phyloP scores from a whole-genome alignment of 2,888 invertebrate species.

The Schizaphis graminum region DNA sequence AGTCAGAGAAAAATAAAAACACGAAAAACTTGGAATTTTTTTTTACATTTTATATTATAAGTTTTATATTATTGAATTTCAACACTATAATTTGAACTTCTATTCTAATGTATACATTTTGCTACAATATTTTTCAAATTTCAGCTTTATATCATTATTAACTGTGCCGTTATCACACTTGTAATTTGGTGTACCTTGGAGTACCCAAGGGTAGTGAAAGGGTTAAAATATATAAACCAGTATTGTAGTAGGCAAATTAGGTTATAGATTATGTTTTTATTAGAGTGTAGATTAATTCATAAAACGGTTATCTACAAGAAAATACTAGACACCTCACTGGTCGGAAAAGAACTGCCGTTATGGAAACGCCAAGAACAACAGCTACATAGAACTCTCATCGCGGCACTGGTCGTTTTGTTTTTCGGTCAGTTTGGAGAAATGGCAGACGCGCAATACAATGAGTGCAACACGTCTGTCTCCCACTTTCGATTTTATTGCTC shows the following conservation, averaged over 20 bases:
- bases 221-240: not conserved
- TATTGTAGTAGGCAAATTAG: not conserved
- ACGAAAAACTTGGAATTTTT: no score
- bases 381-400: not conserved
- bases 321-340: not conserved
- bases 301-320: not conserved
- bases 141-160: no score
- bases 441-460: not conserved
- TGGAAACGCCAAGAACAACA: not conserved
- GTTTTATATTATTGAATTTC: no score
- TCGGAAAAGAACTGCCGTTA: not conserved
- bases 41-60: no score
- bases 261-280: not conserved
- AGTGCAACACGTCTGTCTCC: not conserved
- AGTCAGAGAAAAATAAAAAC: no score
- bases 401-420: not conserved
- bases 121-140: no score
- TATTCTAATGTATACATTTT: no score
- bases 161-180: no score
- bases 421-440: not conserved
- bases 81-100: no score
- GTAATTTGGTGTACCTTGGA: no score
- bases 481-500: not conserved
- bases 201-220: no score
- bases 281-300: not conserved